Evolutionary conservation across 2,888 invertebrate species (phyloP).

Genomic region (Campopleginae sp.): DNA sequence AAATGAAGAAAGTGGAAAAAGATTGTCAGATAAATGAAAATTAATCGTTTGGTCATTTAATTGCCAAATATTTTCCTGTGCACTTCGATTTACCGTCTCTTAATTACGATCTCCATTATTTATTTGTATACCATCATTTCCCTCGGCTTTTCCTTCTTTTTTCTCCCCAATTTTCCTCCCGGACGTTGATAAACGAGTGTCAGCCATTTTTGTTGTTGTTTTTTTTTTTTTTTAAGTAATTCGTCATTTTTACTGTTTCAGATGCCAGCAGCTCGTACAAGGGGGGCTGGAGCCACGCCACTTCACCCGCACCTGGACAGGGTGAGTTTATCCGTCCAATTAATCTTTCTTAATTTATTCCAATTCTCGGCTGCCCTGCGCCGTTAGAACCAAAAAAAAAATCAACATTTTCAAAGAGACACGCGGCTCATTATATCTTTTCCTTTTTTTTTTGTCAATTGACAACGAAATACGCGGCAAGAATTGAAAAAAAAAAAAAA

Average conservation of each 20-base stretch:
- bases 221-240: background rate
- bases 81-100: background rate
- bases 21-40: constrained; percentile 1
- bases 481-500: too few relatives aligned
- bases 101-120: background rate
- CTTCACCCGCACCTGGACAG: constrained; percentile 83
- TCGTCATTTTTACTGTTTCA: constrained; percentile 70
- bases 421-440: too few relatives aligned
- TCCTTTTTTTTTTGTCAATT: too few relatives aligned
- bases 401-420: too few relatives aligned
- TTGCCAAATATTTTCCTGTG: background rate
- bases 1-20: constrained; percentile 30
- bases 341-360: background rate
- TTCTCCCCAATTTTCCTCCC: background rate
- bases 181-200: background rate
- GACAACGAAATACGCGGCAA: too few relatives aligned
- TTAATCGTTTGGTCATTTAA: constrained; percentile 7
- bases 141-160: background rate
- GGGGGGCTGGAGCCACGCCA: constrained; percentile 84
- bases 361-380: background rate
- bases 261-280: constrained; percentile 84
- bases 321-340: constrained; percentile 75
- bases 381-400: too few relatives aligned
- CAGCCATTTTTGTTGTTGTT: background rate
- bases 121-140: background rate